These are phyloP conservation scores for Beris chalybata DNA, from an alignment of 2,888 invertebrate genomes.

Conservation along the genomic window DNA sequence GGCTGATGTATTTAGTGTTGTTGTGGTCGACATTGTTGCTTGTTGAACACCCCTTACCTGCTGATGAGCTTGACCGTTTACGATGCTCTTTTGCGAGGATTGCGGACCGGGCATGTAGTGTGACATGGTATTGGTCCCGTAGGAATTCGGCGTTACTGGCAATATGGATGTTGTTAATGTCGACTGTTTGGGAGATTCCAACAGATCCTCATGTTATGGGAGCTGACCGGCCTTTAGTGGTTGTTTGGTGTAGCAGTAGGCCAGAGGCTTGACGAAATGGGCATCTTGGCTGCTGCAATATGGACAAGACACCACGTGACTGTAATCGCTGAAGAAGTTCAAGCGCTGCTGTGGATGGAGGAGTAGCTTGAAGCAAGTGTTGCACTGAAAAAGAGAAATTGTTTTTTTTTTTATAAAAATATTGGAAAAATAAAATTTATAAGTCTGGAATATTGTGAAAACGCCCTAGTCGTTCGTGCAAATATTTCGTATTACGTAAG, in stretches of 20 bases:
- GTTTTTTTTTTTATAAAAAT: no score
- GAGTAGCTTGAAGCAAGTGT: conserved; percentile 86
- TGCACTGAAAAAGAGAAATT: conserved; percentile 68
- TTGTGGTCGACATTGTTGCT: conserved; percentile 22
- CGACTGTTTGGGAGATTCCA: conserved; percentile 60
- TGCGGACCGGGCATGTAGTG: conserved; percentile 41
- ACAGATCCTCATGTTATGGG: conserved; percentile 85
- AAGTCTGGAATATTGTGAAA: no score
- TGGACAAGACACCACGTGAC: conserved; percentile 87
- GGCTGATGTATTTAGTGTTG: conserved; percentile 16
- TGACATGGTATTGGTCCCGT: background rate
- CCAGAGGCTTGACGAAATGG: conserved; percentile 92
- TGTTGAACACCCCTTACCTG: conserved; percentile 33
- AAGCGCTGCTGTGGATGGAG: conserved; percentile 84
- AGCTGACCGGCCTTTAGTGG: conserved; percentile 70
- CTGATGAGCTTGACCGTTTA: conserved; percentile 10
- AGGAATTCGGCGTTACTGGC: conserved; percentile 44
- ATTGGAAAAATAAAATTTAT: no score
- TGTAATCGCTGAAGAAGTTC: conserved; percentile 94
- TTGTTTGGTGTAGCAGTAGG: conserved; percentile 80
- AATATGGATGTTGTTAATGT: conserved; percentile 50
- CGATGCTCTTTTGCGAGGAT: conserved; percentile 43
- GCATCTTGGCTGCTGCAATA: conserved; percentile 88
- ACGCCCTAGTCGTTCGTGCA: no score
- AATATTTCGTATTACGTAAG: no score